phyloP scores from a whole-genome alignment of 92 coral and sea anemone species.

The Siderastrea radians region DNA sequence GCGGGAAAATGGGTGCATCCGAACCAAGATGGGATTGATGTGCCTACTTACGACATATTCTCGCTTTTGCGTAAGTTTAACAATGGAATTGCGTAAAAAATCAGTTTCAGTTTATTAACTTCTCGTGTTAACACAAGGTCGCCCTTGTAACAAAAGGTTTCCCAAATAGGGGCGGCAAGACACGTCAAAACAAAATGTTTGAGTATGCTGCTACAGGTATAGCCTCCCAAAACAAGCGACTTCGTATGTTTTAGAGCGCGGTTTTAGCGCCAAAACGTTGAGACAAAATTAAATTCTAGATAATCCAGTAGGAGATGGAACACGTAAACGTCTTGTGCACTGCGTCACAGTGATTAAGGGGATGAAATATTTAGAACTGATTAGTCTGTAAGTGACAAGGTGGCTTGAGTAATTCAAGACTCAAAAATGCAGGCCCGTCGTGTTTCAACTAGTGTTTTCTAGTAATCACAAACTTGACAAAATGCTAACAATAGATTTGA shows the following conservation, averaged over 20 bases:
- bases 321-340: constrained; percentile 23
- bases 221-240: background rate
- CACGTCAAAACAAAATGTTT: constrained; percentile 3
- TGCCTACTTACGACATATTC: background rate
- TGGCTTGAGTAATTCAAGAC: constrained; percentile 35
- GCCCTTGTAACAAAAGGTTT: constrained; percentile 1
- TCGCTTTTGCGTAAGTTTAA: background rate
- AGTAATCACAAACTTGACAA: background rate
- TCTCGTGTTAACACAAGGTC: constrained; percentile 2
- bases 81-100: background rate
- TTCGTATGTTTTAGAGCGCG: background rate
- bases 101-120: background rate
- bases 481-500: background rate
- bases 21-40: background rate
- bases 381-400: constrained; percentile 41
- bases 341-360: constrained; percentile 32
- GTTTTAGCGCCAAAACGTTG: constrained; percentile 3
- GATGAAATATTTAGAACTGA: constrained; percentile 55
- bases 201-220: background rate
- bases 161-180: constrained; percentile 1
- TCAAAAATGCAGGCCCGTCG: background rate
- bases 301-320: constrained; percentile 10
- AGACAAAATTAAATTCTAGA: constrained; percentile 9
- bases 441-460: background rate
- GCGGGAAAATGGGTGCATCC: background rate